A percentile compares a stretch with the other conserved stretches of the same genome.
phyloP scores from a whole-genome alignment of 2,797 vertebrate genomes.

The Hypotaenidia okinawae region DNA sequence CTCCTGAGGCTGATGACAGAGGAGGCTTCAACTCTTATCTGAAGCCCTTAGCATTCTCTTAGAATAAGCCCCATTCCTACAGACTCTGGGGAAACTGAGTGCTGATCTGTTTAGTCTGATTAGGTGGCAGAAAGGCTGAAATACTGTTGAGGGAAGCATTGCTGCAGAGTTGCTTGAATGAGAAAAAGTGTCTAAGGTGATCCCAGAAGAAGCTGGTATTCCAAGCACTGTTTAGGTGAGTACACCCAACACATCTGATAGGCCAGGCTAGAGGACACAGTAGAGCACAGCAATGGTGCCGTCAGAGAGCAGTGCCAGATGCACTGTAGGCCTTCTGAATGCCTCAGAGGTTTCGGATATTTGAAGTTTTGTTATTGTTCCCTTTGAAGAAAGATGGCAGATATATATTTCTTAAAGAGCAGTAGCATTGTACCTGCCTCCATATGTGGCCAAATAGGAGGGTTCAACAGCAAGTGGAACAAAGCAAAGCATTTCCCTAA shows the following conservation, averaged over 20 bases:
- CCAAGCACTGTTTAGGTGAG: background rate
- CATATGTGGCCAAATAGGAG: background rate
- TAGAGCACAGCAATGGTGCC: background rate
- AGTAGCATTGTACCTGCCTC: background rate
- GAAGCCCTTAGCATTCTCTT: background rate
- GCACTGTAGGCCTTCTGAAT: background rate
- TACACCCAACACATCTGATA: background rate
- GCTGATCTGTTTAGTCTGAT: background rate
- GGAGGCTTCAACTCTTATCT: background rate
- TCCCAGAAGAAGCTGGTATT: background rate
- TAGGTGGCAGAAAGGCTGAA: background rate
- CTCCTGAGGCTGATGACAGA: background rate
- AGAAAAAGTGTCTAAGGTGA: background rate
- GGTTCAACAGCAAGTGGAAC: background rate
- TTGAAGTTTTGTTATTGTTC: background rate
- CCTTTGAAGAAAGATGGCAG: background rate
- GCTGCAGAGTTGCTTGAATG: background rate
- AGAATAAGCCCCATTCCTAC: background rate
- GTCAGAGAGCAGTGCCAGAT: background rate
- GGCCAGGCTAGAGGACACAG: accelerated
- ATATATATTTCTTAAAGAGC: background rate
- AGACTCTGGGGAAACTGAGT: background rate
- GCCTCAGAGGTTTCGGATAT: background rate
- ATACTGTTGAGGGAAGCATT: background rate
- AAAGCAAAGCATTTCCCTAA: background rate